A percentile compares a stretch with the other conserved stretches of the same genome.
phyloP scores from a whole-genome alignment of 2,113 vertebrate genomes.

The Dendropsophus ebraccatus region DNA sequence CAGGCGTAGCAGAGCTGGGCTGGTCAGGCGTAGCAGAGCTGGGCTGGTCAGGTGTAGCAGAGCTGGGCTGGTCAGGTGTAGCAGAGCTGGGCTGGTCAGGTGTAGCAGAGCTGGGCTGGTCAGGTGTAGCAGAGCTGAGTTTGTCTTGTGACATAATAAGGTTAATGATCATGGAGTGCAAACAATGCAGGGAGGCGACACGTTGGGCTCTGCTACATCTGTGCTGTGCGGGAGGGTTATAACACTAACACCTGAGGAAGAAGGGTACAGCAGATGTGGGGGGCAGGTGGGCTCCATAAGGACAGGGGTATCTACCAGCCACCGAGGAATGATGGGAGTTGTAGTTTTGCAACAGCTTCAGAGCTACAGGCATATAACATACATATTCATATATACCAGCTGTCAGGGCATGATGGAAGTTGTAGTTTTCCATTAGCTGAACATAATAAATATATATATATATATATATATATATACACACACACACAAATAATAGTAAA shows the following conservation, averaged over 20 bases:
- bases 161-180: not conserved
- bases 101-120: not conserved
- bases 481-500: no score
- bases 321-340: no score
- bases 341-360: no score
- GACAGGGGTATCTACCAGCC: no score
- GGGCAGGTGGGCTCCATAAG: conserved; percentile 1
- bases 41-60: not conserved
- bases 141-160: not conserved
- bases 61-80: not conserved
- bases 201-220: not conserved
- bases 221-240: not conserved
- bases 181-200: not conserved
- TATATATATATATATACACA: no score
- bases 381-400: no score
- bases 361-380: no score
- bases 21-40: not conserved
- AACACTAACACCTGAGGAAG: not conserved
- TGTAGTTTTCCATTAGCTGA: no score
- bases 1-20: not conserved
- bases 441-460: no score
- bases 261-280: not conserved
- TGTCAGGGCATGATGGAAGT: no score
- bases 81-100: no score
- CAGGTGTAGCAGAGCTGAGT: not conserved